Conservation (phyloP, 1,140 invertebrate species). For the Megathymus violae region DNA sequence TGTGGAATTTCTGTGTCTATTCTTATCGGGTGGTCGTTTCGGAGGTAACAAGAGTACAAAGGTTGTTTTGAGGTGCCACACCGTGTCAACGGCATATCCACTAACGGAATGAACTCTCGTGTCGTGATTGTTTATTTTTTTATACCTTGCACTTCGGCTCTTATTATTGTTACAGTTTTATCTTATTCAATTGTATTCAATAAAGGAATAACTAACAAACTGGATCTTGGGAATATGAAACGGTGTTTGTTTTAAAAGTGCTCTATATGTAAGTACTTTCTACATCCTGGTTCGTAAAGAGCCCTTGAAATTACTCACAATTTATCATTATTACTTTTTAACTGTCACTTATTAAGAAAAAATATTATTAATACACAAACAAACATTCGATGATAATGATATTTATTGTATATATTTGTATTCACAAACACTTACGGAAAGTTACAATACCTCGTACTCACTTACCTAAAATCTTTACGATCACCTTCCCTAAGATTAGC, state of each 20-base stretch:
- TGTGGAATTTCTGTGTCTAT: conserved; percentile 75
- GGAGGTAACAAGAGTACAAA: conserved; percentile 70
- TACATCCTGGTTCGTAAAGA: too few relatives aligned
- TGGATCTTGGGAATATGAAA: background rate
- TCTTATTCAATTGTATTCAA: conserved; percentile 21
- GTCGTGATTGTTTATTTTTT: conserved; percentile 60
- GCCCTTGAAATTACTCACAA: too few relatives aligned
- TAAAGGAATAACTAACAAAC: background rate
- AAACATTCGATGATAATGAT: too few relatives aligned
- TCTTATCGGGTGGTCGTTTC: conserved; percentile 78
- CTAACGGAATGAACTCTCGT: conserved; percentile 59
- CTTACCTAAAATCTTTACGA: too few relatives aligned
- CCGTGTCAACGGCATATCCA: conserved; percentile 59
- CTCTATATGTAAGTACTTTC: too few relatives aligned
- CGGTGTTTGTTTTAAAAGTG: background rate
- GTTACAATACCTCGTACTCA: too few relatives aligned
- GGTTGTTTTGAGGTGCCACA: conserved; percentile 74
- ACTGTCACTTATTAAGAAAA: too few relatives aligned
- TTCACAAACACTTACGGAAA: too few relatives aligned
- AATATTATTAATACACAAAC: too few relatives aligned
- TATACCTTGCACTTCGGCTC: conserved; percentile 41
- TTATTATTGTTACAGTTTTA: conserved; percentile 40
- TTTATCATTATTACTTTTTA: too few relatives aligned
- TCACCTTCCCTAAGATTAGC: too few relatives aligned
- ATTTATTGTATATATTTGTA: too few relatives aligned